These are phyloP conservation scores for Enteromius argenteus DNA, from an alignment of 2,797 vertebrate genomes.

Conservation along the genomic window DNA sequence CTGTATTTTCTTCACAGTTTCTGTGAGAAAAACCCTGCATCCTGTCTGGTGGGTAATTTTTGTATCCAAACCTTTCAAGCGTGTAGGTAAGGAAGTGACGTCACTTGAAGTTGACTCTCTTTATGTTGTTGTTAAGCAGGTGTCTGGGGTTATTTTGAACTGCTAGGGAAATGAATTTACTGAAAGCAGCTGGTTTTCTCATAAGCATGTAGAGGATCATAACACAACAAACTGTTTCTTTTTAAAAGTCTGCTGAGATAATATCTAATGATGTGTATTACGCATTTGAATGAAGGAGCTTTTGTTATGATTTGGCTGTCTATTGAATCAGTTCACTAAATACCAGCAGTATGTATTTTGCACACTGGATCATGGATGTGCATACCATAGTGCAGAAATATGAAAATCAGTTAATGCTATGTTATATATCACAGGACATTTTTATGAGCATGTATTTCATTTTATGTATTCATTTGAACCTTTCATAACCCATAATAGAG, in stretches of 20 bases:
- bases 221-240: background rate
- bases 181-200: conserved; percentile 72
- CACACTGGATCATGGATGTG: background rate
- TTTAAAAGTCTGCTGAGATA: background rate
- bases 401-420: background rate
- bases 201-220: conserved; percentile 58
- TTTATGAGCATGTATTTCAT: background rate
- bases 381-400: background rate
- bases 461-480: too few relatives aligned
- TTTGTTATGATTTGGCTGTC: background rate
- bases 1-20: background rate
- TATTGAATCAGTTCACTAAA: background rate
- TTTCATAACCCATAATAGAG: too few relatives aligned
- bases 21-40: conserved; percentile 17
- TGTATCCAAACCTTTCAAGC: conserved; percentile 40
- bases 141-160: conserved; percentile 53
- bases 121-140: conserved; percentile 44
- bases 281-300: background rate
- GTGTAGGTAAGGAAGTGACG: conserved; percentile 70
- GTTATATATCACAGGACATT: background rate
- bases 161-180: conserved; percentile 65
- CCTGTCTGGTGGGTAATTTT: conserved; percentile 53
- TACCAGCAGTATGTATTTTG: background rate
- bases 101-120: conserved; percentile 61
- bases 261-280: background rate